Base-by-base conservation (phyloP, 2,888 invertebrate species). In the Entomobrya proxima region DNA sequence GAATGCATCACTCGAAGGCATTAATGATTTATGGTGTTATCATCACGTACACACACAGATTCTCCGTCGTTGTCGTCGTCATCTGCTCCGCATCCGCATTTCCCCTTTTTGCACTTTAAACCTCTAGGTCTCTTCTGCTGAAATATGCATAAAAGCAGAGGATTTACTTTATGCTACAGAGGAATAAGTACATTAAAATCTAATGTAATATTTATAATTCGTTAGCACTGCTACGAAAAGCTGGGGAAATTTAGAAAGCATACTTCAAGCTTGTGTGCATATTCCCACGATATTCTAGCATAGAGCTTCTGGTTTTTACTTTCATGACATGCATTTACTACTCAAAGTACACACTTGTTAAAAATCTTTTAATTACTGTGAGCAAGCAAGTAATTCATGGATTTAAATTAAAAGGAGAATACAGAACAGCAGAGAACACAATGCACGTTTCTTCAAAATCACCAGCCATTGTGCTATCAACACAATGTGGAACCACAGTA, bases 21-120 rank as follows among this genome's bases (percentile, higher is more conserved):
- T 74, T n/a, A 74, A 74, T 74, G 74, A 74, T 74, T 74, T 74
- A 74, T 74, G 74, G 74, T 30, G 24, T 50, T 44, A 74, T 44
- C 27, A 24, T 44, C 69, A 69, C 37, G n/a, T 37, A 24, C 44
- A 11, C 44, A 64, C 6, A 18, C 11, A 55, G 11, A 11, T 21
- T 2, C 5, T 24, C 21, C 55, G 13, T 55, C 15, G 7, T 3
- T 44, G 44, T 44, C 44, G 44, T 44, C n/a, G 13, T 44, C n/a
- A 27, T 55, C 9, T 27, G 52, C 55, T 55, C 55, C 2, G 2
- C 2, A 24, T 55, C 15, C n/a, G 24, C 55, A 27, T 21, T 15
- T 35, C 24, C 32, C 64, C 37, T 24, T 18, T 37, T 35, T 21
- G n/a, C 35, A 32, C 6, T 64, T 13, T 7, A 35, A 64, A 64